Evolutionary conservation across 1,140 invertebrate genomes (phyloP), one percentile per base, ranked within the genome.

Genomic region (Thaumetopoea pityocampa): DNA sequence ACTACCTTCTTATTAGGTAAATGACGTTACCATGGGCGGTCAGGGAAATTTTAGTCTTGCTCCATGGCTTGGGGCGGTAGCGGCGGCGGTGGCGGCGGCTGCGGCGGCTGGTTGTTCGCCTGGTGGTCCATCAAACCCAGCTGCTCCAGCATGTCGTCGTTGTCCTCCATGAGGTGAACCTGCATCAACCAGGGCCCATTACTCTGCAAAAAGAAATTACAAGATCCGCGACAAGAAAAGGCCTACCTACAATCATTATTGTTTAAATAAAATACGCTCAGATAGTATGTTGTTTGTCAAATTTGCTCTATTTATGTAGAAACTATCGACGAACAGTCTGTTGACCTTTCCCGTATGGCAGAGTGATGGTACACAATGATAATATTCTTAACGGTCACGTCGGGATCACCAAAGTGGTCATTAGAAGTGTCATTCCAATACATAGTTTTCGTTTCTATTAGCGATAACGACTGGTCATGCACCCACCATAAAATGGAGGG

Each of bases 111-210:
- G 49, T 68, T 74, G 18, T 54, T 58, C 6, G 48, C 57, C 35
- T 66, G 69, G 37, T 82, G 67, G 28, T 78, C 72, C 60, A 82
- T 69, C 29, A 82, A 33, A 0, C 78, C 74, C 3, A 82, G 62
- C 36, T 79, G 74, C 36, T 79, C 74, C 43, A 82, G 44, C 73
- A 82, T 79, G 33, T 82, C 73, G 28, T 83, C 78, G 34, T 83
- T 83, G 47, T 83, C 78, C 45, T 83, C 78, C 55, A 80, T 69
- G 11, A 83, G 41, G 29, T 78, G 78, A 5, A 80, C 73, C 78
- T 83, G 45, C 33, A 29, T 26, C 33, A 37, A 37, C 34, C 30
- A 32, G 27, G 43, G 33, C 42, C 28, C 16, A 26, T 45, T 45
- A 35, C 33, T 40, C 36, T 40, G 36, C 26, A 40, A 40, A 40